Percentiles rank a stretch among this genome's conserved stretches.
phyloP scores from a whole-genome alignment of 2,797 vertebrate species.

The Galagoides demidoff region DNA sequence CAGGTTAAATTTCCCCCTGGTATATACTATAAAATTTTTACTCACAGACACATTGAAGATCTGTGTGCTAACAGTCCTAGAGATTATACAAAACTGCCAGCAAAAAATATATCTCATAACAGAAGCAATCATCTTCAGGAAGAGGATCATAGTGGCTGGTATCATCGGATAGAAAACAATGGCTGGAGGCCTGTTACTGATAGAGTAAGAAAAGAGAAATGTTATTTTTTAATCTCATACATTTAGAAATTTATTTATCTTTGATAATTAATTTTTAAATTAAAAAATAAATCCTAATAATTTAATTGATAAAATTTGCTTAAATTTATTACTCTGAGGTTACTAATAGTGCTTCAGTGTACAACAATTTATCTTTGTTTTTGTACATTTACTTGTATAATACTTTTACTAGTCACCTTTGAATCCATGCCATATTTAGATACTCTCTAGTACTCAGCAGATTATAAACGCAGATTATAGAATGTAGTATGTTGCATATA shows the following conservation, averaged over 20 bases:
- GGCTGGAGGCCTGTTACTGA: conserved; percentile 89
- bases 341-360: conserved; percentile 29
- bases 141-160: conserved; percentile 86
- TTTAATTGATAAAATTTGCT: conserved; percentile 34
- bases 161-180: conserved; percentile 91
- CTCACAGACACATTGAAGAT: conserved; percentile 89
- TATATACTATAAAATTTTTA: conserved; percentile 93
- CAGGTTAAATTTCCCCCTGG: conserved; percentile 89
- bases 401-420: conserved; percentile 49
- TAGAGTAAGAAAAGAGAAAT: conserved; percentile 82
- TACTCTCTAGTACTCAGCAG: neutral
- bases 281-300: neutral
- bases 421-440: conserved; percentile 30
- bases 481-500: neutral
- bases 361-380: neutral
- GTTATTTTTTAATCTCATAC: neutral
- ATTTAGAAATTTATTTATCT: conserved; percentile 24
- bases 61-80: conserved; percentile 90
- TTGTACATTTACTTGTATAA: conserved; percentile 5
- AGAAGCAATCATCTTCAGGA: conserved; percentile 71
- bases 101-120: conserved; percentile 74
- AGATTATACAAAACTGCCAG: conserved; percentile 85
- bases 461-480: neutral
- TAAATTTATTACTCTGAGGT: neutral
- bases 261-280: conserved; percentile 23